Evolutionary conservation across 2,113 vertebrate genomes (phyloP), one percentile per base, ranked within the genome.

Genomic region (Notiomystis cincta): DNA sequence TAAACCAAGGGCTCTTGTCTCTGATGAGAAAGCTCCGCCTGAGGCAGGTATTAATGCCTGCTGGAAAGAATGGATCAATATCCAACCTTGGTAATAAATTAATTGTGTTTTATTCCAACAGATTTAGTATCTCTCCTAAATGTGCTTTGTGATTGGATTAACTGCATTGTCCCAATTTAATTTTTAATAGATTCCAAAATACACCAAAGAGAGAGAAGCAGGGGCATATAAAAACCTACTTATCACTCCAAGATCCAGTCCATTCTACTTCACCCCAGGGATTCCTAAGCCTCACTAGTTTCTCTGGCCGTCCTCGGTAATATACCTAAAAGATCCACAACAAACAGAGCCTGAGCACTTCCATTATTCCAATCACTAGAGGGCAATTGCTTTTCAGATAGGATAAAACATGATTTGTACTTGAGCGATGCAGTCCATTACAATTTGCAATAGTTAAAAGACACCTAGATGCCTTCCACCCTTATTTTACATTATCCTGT

Each of bases 261-360:
- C 99, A 99, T 94, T 99, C 98, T 97, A 98, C 98, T 93, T 98
- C 58, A 48, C 99, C 99, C 98, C 99, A 99, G 3, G 98, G 99
- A 90, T 99, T 99, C 96, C 98, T 96, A 56, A 98, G 96, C 84
- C 98, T 95, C 91, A 98, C 94, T 87, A 98, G 95, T 93, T 97
- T 97, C 96, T 98, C 98, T 4, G 33, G 86, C 14, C 17, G 58
- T 54, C 98, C 97, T 27, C 2, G 58, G 88, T 98, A 96, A 76
- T 93, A 92, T 3, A 99, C 98, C 98, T 99, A 82, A 65, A 94
- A 87, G 76, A 89, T 61, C 28, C 87, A 93, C 47, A 84, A 89
- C 82, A 94, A 92, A 78, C 58, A 90, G 48, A 93, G 45, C 45
- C 40, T 88, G 37, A 96, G 76, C 58, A 54, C 11, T 73, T 61